phyloP scores from a whole-genome alignment of 2,888 invertebrate species.

The Dicranocentrus wangi region DNA sequence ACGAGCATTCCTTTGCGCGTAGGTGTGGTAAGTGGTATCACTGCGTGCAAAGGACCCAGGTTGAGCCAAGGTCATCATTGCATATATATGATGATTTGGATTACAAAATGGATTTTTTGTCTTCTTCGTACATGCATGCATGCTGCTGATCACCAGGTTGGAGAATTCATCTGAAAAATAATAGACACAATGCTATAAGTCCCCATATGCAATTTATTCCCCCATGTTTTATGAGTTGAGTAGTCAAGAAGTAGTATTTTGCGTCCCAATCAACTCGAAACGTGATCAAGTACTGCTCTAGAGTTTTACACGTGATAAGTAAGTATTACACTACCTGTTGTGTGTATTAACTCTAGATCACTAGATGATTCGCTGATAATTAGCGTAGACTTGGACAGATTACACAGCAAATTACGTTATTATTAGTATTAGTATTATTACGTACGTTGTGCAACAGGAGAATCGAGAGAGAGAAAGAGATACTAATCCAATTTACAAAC shows the following conservation, averaged over 20 bases:
- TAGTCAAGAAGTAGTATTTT: no score
- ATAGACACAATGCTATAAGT: no score
- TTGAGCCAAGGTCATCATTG: conserved; percentile 17
- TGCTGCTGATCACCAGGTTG: no score
- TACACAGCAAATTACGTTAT: conserved; percentile 22
- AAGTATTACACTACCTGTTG: no score
- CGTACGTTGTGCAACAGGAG: background rate
- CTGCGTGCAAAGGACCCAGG: conserved; percentile 24
- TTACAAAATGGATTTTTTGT: conserved; percentile 7
- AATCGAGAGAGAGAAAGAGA: conserved; percentile 1
- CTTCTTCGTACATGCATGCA: background rate
- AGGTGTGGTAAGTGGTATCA: conserved; percentile 29
- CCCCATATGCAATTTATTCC: no score
- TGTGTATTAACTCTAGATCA: background rate
- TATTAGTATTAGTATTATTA: no score
- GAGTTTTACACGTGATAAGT: no score
- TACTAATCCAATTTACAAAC: conserved; percentile 38
- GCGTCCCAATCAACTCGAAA: no score
- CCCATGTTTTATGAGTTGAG: no score
- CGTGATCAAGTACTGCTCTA: no score
- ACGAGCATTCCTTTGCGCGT: no score
- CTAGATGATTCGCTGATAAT: conserved; percentile 17
- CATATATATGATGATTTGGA: conserved; percentile 8
- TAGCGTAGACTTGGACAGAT: conserved; percentile 6
- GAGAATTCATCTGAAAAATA: no score